phyloP scores from a whole-genome alignment of 2,888 invertebrate genomes.

The Drosophila mulleri region DNA sequence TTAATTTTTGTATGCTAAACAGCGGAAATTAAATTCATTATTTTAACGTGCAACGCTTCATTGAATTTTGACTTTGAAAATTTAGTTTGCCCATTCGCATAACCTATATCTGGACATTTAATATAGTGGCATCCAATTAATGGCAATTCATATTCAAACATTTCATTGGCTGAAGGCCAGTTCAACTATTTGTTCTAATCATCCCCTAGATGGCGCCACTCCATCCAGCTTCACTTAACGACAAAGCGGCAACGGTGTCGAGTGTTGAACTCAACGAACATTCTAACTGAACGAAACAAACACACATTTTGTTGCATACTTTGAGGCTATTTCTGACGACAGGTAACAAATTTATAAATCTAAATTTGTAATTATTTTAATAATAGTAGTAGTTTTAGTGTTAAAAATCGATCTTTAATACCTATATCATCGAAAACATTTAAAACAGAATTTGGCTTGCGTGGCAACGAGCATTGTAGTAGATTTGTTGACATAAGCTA shows the following conservation, averaged over 20 bases:
- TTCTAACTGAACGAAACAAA: slow-evolving; percentile 30
- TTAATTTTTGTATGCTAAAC: slow-evolving; percentile 46
- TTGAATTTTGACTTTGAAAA: slow-evolving; percentile 7
- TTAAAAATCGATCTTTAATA: not conserved
- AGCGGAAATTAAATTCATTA: slow-evolving; percentile 52
- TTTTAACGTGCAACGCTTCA: slow-evolving; percentile 24
- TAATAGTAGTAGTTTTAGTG: not conserved
- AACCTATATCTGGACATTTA: not conserved
- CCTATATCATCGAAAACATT: too few relatives aligned
- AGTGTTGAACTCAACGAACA: slow-evolving; percentile 17
- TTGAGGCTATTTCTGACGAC: not conserved
- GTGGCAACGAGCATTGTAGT: not conserved
- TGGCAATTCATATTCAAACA: not conserved
- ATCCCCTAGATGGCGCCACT: slow-evolving; percentile 38
- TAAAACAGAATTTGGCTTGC: not conserved
- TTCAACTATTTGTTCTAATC: not conserved
- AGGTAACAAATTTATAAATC: not conserved
- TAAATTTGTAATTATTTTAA: not conserved
- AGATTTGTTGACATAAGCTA: not conserved
- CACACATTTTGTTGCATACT: slow-evolving; percentile 35
- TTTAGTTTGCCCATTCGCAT: not conserved
- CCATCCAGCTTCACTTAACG: not conserved
- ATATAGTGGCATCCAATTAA: not conserved
- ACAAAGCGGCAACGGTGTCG: too few relatives aligned
- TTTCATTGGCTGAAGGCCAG: not conserved